Conservation (phyloP, 1,140 invertebrate genomes). For the Bombus huntii region DNA sequence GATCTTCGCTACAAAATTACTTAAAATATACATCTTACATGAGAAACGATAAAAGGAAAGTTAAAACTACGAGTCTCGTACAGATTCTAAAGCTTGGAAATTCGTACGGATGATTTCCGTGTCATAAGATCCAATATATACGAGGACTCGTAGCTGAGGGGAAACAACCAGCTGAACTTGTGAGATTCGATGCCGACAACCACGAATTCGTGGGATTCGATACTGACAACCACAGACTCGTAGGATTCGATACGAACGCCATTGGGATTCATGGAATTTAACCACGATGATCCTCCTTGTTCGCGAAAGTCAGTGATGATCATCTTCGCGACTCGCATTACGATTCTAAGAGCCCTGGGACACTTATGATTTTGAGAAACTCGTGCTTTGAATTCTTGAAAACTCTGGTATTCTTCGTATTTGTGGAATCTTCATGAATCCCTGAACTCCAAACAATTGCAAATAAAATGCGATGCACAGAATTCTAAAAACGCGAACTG, state of each 20-base stretch:
- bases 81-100: not conserved
- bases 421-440: not conserved
- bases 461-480: too few species aligned
- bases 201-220: constrained; percentile 21
- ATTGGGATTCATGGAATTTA: constrained; percentile 19
- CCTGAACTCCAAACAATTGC: too few species aligned
- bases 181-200: constrained; percentile 9
- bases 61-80: not conserved
- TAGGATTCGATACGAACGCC: constrained; percentile 10
- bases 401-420: not conserved
- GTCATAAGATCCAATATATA: not conserved
- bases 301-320: not conserved
- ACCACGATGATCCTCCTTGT: not conserved
- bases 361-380: not conserved
- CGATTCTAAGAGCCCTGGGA: not conserved
- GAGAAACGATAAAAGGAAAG: not conserved
- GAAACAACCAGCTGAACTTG: constrained; percentile 16
- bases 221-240: constrained; percentile 13
- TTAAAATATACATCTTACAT: not conserved
- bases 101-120: not conserved
- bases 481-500: too few species aligned
- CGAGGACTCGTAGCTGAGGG: not conserved
- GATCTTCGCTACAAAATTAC: not conserved
- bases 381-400: not conserved
- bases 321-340: not conserved